Evolutionary conservation across 2,113 vertebrate genomes (phyloP).

Genomic region (Irena cyanogastra): DNA sequence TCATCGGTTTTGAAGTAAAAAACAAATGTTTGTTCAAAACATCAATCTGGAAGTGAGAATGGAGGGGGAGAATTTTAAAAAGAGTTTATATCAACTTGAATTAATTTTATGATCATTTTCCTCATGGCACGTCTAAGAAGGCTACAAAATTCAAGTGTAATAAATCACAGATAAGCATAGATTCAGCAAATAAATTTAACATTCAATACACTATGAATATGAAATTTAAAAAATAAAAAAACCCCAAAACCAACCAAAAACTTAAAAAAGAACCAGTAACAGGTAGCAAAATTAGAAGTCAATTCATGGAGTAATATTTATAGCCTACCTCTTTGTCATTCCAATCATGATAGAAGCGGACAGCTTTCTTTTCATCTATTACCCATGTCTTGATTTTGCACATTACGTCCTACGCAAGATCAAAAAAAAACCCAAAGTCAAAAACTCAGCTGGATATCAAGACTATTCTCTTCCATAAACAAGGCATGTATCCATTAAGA

Average conservation of each 20-base stretch:
- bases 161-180: background rate
- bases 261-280: background rate
- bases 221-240: background rate
- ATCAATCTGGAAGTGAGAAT: slow-evolving; percentile 82
- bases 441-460: slow-evolving; percentile 76
- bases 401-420: slow-evolving; percentile 89
- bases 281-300: slow-evolving; percentile 33
- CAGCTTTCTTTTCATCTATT: slow-evolving; percentile 91
- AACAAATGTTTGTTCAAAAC: slow-evolving; percentile 97
- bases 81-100: background rate
- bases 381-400: slow-evolving; percentile 97
- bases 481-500: slow-evolving; percentile 74
- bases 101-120: background rate
- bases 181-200: background rate
- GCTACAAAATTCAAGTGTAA: slow-evolving; percentile 1
- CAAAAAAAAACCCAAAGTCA: slow-evolving; percentile 79
- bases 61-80: background rate
- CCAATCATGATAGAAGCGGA: slow-evolving; percentile 88
- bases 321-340: slow-evolving; percentile 92
- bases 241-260: no score
- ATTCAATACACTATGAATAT: background rate
- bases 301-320: slow-evolving; percentile 9
- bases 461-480: slow-evolving; percentile 79
- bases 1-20: slow-evolving; percentile 98
- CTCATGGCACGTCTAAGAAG: background rate